Evolutionary conservation across 1,140 invertebrate species (phyloP), one percentile per base, ranked within the genome.

Genomic region (Drosophila aff.): DNA sequence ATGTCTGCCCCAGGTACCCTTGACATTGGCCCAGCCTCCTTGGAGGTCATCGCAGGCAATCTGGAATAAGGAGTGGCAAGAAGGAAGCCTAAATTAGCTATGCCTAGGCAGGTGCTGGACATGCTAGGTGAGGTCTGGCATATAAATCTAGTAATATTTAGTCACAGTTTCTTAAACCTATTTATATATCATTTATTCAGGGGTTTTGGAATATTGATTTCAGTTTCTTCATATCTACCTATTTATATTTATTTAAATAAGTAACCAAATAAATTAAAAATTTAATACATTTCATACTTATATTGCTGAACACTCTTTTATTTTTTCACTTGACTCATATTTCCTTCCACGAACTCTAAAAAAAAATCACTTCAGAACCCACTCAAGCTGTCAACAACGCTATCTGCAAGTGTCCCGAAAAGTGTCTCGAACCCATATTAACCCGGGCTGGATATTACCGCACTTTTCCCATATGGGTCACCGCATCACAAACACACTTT

Each of bases 31-130:
- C 58, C 47, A 61, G 75, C 75, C 44, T 59, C 31, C 75, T 61
- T 69, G 57, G 75, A 78, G 75, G 75, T 78, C 75, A 78, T 77
- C 55, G 75, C 18, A 67, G 57, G 64, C 57, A 78, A 59, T 55
- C 50, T 16, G 15, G 21, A 61, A 28, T 31, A 26, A 16, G 67
- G 31, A 61, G 6, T 36, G 11, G 21, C 23, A 7, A 44, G 26
- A 18, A 41, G 36, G 41, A 55, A 57, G n/a, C 33, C 53, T 1
- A 3, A 7, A 71, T 71, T 71, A 31, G 49, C 31, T 31, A 46
- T 21, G 67, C 67, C 40, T 15, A 16, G 47, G 40, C 67, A 71
- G 67, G 36, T 69, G 67, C 11, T 55, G 38, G 63, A 68, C 4
- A 9, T 15, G 4, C 3, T 43, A 41, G 13, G 15, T 55, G 6